These are phyloP conservation scores for Tyrannus savana DNA, from an alignment of 2,113 vertebrate species.

Conservation along the genomic window DNA sequence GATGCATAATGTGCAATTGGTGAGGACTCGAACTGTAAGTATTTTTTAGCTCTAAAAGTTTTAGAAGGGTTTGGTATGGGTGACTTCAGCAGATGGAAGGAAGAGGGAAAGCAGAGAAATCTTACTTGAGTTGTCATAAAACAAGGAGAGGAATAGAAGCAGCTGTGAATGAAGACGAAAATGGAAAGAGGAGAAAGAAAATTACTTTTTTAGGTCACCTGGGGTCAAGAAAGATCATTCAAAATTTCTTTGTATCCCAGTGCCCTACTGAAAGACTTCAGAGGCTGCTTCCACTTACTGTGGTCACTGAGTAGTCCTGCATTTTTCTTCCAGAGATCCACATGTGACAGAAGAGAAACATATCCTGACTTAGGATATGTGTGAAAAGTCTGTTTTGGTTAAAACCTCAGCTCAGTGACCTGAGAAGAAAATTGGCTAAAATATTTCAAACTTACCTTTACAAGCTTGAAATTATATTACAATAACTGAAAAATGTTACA, in stretches of 20 bases:
- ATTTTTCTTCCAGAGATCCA: not conserved
- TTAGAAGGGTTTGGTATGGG: not conserved
- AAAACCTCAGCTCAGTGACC: not conserved
- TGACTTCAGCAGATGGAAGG: not conserved
- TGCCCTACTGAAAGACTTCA: not conserved
- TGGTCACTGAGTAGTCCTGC: fast-evolving
- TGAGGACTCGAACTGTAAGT: not conserved
- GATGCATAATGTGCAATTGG: not conserved
- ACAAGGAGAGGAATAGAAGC: not conserved
- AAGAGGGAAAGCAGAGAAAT: not conserved
- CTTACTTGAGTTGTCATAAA: not conserved
- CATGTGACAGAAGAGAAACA: fast-evolving
- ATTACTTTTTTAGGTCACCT: not conserved
- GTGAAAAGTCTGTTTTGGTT: not conserved
- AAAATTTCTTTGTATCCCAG: not conserved
- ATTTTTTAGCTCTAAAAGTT: not conserved
- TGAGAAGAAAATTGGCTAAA: not conserved
- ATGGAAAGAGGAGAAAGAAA: not conserved
- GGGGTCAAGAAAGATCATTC: not conserved
- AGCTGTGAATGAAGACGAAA: not conserved
- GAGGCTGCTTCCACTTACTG: not conserved
- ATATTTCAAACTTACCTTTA: not conserved
- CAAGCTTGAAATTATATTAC: not conserved
- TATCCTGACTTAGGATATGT: fast-evolving
- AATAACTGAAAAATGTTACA: not conserved